These are phyloP conservation scores for Drosophila differens DNA, from an alignment of 2,888 invertebrate species.

Conservation along the genomic window DNA sequence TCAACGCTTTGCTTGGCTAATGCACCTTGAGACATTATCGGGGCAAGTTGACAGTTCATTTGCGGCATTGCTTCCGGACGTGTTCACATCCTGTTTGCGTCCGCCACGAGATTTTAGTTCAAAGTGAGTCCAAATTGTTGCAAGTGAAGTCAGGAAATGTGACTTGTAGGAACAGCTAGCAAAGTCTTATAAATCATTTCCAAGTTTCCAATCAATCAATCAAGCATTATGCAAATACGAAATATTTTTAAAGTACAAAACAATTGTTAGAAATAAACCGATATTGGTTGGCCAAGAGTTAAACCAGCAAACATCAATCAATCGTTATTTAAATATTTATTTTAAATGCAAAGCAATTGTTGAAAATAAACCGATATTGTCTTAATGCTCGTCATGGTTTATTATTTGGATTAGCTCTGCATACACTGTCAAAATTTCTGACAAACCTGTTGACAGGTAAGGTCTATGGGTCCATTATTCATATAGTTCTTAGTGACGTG, in stretches of 20 bases:
- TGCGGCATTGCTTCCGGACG: constrained; percentile 60
- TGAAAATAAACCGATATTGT: not conserved
- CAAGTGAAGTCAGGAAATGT: not conserved
- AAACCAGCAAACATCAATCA: not conserved
- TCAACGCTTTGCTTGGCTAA: constrained; percentile 36
- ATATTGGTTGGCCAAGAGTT: not conserved
- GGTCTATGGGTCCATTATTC: not conserved
- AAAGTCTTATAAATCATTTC: no score
- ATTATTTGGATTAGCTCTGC: not conserved
- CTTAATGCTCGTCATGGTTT: not conserved
- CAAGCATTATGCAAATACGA: no score
- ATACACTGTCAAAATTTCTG: not conserved
- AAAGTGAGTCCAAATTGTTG: constrained; percentile 29
- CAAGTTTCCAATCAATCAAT: not conserved
- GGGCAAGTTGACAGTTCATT: constrained; percentile 58
- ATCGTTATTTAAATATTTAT: not conserved
- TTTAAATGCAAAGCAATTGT: not conserved
- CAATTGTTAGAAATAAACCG: not conserved
- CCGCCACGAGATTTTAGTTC: constrained; percentile 16
- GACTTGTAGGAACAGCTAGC: not conserved
- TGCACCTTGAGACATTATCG: constrained; percentile 46
- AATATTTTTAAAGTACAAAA: not conserved
- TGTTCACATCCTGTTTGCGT: constrained; percentile 44
- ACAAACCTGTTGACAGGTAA: not conserved
- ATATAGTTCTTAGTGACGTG: not conserved